Percentiles rank a stretch among this genome's conserved stretches.
Evolutionary conservation across 2,797 vertebrate genomes (phyloP).

Genomic region (Pachyuromys duprasi): DNA sequence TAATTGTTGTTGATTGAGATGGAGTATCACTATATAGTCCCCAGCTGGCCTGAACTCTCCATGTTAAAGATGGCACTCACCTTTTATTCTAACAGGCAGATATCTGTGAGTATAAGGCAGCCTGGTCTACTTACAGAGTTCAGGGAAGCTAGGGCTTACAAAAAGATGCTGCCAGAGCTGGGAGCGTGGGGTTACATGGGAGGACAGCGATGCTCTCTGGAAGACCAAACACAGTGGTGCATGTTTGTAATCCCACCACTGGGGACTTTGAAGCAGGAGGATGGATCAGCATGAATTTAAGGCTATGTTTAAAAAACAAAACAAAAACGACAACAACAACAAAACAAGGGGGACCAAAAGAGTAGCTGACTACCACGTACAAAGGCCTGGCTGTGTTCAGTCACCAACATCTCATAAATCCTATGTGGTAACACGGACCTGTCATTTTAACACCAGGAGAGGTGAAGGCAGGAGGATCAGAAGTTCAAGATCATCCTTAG

Average conservation of each 20-base stretch:
- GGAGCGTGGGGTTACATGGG: not conserved
- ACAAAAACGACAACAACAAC: too few relatives aligned
- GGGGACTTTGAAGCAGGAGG: not conserved
- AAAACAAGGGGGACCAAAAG: not conserved
- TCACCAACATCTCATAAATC: not conserved
- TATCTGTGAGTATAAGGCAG: not conserved
- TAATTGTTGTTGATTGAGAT: not conserved
- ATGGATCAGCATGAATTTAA: not conserved
- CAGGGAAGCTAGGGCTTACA: not conserved
- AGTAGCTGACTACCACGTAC: not conserved
- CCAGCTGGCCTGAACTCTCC: not conserved
- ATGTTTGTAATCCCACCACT: not conserved
- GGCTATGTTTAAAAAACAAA: not conserved
- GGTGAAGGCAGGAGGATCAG: not conserved
- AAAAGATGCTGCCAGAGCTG: not conserved
- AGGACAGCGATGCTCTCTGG: not conserved
- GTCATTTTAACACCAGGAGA: not conserved
- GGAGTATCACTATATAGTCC: not conserved
- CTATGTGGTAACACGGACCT: too few relatives aligned
- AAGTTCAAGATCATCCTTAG: not conserved
- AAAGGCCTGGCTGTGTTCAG: not conserved
- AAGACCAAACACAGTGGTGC: not conserved
- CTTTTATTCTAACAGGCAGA: not conserved
- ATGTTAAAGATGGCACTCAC: not conserved
- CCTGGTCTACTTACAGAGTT: not conserved